phyloP scores from a whole-genome alignment of 2,113 vertebrate genomes.

The Rhinoderma darwinii region DNA sequence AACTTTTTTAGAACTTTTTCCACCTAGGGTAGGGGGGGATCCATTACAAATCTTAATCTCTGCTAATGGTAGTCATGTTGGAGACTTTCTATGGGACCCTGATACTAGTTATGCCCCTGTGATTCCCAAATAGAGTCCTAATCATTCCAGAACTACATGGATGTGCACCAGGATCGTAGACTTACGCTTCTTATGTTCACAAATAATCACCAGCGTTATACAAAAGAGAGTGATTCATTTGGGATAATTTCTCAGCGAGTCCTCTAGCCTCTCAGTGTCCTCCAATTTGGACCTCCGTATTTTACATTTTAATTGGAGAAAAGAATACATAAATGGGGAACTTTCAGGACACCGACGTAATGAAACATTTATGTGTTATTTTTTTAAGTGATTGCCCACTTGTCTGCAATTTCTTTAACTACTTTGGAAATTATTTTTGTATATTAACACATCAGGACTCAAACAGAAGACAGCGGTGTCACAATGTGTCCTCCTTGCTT shows the following conservation, averaged over 20 bases:
- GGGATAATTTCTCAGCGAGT: background rate
- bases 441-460: conserved; percentile 56
- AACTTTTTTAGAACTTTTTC: no score
- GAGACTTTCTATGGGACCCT: no score
- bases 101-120: no score
- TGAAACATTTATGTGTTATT: conserved; percentile 47
- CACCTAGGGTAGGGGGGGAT: no score
- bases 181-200: background rate
- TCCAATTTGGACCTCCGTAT: background rate
- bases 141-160: background rate
- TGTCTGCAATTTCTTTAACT: conserved; percentile 59
- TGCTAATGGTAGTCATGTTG: no score
- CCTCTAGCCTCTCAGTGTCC: background rate
- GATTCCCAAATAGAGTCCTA: background rate
- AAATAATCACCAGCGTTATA: background rate
- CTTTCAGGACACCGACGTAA: background rate
- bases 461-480: conserved; percentile 6
- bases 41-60: no score
- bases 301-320: background rate
- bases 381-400: conserved; percentile 61
- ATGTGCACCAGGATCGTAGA: background rate
- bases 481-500: conserved; percentile 7
- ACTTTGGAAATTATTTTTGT: conserved; percentile 53
- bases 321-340: background rate
- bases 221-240: background rate